Conservation (phyloP, 2,113 vertebrate genomes). For the Morone chrysops region DNA sequence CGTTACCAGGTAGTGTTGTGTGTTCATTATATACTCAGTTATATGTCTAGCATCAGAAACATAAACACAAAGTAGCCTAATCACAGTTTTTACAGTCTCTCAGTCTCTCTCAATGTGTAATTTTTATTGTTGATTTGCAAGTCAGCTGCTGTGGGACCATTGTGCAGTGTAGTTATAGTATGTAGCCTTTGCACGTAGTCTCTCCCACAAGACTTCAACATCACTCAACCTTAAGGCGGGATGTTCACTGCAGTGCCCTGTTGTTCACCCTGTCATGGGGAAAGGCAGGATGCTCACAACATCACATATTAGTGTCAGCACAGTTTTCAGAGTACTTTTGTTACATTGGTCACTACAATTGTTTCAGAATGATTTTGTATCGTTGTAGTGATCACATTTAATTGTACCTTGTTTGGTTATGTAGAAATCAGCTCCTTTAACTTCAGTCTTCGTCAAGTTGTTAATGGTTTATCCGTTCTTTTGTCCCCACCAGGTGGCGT, state of each 20-base stretch:
- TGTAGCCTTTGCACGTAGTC: neutral
- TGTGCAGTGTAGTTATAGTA: neutral
- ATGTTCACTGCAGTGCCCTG: slow-evolving; percentile 15
- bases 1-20: slow-evolving; percentile 5
- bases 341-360: neutral
- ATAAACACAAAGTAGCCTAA: neutral
- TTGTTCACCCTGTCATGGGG: slow-evolving; percentile 16
- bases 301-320: slow-evolving; percentile 16
- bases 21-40: slow-evolving; percentile 21
- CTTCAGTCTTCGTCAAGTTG: neutral
- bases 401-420: neutral
- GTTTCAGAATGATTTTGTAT: neutral
- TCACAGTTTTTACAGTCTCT: neutral
- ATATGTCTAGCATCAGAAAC: slow-evolving; percentile 17
- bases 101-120: neutral
- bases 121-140: neutral
- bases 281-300: slow-evolving; percentile 11
- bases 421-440: neutral
- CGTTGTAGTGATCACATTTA: neutral
- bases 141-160: neutral
- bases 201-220: slow-evolving; percentile 11
- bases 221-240: slow-evolving; percentile 25
- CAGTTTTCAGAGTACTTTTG: neutral
- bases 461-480: neutral
- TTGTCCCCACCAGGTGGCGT: slow-evolving; percentile 79